Base-by-base conservation (phyloP, 2,797 vertebrate species). In the Leuciscus waleckii region DNA sequence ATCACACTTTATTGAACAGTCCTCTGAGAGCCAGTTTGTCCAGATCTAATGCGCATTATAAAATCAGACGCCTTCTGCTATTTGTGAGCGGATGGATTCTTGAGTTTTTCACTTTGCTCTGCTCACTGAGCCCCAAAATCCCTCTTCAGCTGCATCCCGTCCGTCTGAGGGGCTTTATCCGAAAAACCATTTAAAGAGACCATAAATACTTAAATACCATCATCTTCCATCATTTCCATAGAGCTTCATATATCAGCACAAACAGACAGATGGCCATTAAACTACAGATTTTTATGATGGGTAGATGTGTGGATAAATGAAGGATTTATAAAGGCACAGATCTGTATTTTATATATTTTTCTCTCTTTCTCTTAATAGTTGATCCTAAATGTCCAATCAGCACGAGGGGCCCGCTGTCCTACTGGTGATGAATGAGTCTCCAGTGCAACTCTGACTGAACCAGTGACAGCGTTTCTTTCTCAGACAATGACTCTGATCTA, bases 1-100 rank as follows among this genome's bases (percentile, higher is more conserved):
- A 88, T 88, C 84, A 86, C n/a, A 61, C 80, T 86, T 86, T 90
- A 88, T 83, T 89, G 88, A 90, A 87, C 83, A 74, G 29, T 69
- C 56, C 88, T 85, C 74, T 46, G 29, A 68, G 70, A 84, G 80
- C 69, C 81, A 82, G 86, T 88, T 87, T 87, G 89, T 83, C 83
- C 83, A 23, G 83, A 88, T 85, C 61, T 88, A 90, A 88, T 88
- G 85, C 81, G 71, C 74, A 56, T 87, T 87, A 84, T 84, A 79
- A 85, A 86, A 82, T 81, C 75, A 85, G 63, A 58, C 21, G 14
- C 65, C 76, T 79, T 63, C 29, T 85, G 68, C 49, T 41, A 61
- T 75, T 75, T 81, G 41, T 80, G 56, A 35, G 41, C 14, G n/a
- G 54, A 49, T 1, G 14, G 29, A 65, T 43, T 41, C 75, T 37